Evolutionary conservation across 2,113 vertebrate species (phyloP).

Genomic region (Forbesichthys papilliferus): DNA sequence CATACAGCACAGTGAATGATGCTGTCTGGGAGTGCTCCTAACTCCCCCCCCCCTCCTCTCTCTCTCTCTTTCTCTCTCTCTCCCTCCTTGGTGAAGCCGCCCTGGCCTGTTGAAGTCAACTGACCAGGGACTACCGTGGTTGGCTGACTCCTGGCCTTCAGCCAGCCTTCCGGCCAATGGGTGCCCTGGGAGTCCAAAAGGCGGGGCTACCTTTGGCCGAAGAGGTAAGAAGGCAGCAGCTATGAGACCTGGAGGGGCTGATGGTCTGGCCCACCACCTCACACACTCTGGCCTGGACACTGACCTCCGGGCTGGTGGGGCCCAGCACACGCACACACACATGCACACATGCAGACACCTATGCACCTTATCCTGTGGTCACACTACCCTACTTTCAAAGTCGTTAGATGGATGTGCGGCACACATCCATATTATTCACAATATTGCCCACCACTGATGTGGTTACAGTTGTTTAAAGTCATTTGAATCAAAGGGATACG

Average conservation of each 20-base stretch:
- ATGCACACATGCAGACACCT: constrained; percentile 32
- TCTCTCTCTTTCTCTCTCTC: background rate
- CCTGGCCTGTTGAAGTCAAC: constrained; percentile 89
- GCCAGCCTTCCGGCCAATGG: constrained; percentile 90
- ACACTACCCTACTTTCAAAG: too few species aligned
- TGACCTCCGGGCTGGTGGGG: background rate
- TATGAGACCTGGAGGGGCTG: constrained; percentile 17
- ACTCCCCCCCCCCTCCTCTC: constrained; percentile 6
- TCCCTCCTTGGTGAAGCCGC: constrained; percentile 74
- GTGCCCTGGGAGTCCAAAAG: constrained; percentile 85
- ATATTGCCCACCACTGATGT: too few species aligned
- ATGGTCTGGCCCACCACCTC: background rate
- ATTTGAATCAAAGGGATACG: too few species aligned
- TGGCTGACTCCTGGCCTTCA: constrained; percentile 95
- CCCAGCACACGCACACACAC: constrained; percentile 31
- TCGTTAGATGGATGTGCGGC: too few species aligned
- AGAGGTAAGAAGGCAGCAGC: constrained; percentile 78
- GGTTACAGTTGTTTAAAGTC: too few species aligned
- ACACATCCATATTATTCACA: too few species aligned
- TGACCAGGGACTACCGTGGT: constrained; percentile 90
- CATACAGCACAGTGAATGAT: constrained; percentile 43
- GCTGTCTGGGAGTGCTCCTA: constrained; percentile 18
- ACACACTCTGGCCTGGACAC: background rate
- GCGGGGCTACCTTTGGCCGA: constrained; percentile 87
- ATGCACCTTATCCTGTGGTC: constrained; percentile 48